Conservation (phyloP, 2,888 invertebrate genomes). For the Nysson spinosus region DNA sequence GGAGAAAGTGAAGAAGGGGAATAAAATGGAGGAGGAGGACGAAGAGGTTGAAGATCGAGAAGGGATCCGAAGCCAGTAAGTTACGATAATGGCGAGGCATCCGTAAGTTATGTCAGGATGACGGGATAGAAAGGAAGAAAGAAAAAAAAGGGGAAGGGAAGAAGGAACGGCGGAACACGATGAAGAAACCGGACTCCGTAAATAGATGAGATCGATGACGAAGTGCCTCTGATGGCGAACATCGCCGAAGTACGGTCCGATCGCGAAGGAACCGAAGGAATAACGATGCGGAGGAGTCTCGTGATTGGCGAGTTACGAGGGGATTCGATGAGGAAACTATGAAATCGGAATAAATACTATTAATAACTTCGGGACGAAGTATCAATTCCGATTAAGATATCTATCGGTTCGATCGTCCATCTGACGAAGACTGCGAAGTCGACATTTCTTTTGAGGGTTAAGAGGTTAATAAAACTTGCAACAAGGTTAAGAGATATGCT, state of each 20-base stretch:
- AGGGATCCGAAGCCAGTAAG: constrained; percentile 31
- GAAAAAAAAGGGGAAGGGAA: constrained; percentile 13
- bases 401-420: too few species aligned
- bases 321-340: too few species aligned
- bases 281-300: constrained; percentile 24
- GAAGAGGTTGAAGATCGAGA: constrained; percentile 1
- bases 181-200: constrained; percentile 47
- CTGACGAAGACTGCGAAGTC: too few species aligned
- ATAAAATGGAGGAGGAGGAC: constrained; percentile 1
- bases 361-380: too few species aligned
- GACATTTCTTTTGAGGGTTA: too few species aligned
- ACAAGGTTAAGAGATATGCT: too few species aligned
- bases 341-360: too few species aligned
- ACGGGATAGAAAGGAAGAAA: constrained; percentile 26
- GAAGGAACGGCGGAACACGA: constrained; percentile 21
- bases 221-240: too few species aligned
- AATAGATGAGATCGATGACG: constrained; percentile 43
- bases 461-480: too few species aligned
- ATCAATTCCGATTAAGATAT: too few species aligned
- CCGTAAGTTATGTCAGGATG: constrained; percentile 50
- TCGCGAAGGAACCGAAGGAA: constrained; percentile 29
- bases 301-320: constrained; percentile 28
- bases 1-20: neutral
- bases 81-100: constrained; percentile 52
- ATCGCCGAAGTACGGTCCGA: neutral